These are phyloP conservation scores for Xenopus laevis DNA, from an alignment of 2,113 vertebrate species.

Conservation along the genomic window DNA sequence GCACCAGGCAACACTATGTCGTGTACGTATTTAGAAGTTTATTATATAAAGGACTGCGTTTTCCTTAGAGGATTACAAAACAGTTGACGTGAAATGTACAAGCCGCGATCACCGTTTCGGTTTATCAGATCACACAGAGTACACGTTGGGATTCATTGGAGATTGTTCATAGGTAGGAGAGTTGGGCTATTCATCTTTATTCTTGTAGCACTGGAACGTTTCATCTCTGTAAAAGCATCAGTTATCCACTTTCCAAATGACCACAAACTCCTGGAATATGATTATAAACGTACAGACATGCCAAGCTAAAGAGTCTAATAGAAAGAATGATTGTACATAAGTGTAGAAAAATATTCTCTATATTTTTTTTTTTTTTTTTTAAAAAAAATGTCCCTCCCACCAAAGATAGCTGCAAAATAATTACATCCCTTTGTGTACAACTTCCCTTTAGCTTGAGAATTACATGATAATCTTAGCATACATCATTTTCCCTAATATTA, in stretches of 20 bases:
- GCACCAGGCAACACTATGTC: neutral
- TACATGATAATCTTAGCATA: constrained; percentile 54
- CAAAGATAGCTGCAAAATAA: constrained; percentile 68
- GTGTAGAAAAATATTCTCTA: constrained; percentile 82
- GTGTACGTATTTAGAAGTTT: constrained; percentile 69
- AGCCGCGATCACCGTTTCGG: constrained; percentile 65
- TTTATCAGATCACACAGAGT: constrained; percentile 54
- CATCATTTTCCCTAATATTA: too few relatives aligned
- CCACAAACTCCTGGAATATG: constrained; percentile 59
- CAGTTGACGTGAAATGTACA: constrained; percentile 68
- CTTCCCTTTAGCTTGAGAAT: constrained; percentile 68
- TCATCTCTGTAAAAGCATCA: constrained; percentile 66
- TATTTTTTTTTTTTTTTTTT: constrained; percentile 12
- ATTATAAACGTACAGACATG: constrained; percentile 66
- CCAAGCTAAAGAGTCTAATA: constrained; percentile 74
- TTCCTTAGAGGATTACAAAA: constrained; percentile 80
- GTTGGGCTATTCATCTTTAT: neutral
- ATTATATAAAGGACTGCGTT: constrained; percentile 74
- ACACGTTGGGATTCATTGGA: constrained; percentile 64
- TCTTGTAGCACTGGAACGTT: constrained; percentile 39
- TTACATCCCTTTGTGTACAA: constrained; percentile 72
- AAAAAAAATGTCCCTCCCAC: constrained; percentile 48
- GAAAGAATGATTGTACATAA: constrained; percentile 76
- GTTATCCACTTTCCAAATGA: constrained; percentile 60
- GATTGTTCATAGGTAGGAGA: constrained; percentile 65